A percentile compares a stretch with the other conserved stretches of the same genome.
phyloP scores from a whole-genome alignment of 2,797 vertebrate species.

The Mormyrops boulengeri region DNA sequence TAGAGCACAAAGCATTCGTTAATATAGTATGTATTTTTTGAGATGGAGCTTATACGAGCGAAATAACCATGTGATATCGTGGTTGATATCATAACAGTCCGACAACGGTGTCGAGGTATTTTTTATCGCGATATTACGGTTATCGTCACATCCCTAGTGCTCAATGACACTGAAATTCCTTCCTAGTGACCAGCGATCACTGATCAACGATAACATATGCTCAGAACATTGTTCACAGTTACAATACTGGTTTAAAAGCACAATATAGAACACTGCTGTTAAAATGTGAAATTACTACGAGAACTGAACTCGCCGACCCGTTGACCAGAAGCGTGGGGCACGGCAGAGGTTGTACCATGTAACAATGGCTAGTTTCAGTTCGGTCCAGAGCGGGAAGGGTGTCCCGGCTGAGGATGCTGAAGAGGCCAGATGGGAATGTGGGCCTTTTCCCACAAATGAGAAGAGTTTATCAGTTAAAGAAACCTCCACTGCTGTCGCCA shows the following conservation, averaged over 20 bases:
- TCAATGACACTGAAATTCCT: no score
- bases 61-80: no score
- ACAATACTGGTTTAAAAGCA: not conserved
- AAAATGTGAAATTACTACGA: not conserved
- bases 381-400: not conserved
- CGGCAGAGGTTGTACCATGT: not conserved
- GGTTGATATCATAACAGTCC: no score
- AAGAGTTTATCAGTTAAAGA: not conserved
- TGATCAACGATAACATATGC: no score
- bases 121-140: no score
- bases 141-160: no score
- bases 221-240: no score
- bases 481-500: not conserved
- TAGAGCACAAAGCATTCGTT: no score
- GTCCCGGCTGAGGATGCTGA: not conserved
- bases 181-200: no score
- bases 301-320: not conserved
- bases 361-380: not conserved
- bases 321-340: not conserved
- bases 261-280: not conserved
- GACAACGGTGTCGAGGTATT: no score
- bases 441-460: not conserved
- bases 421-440: not conserved
- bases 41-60: no score
- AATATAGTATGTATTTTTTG: no score